Conservation (phyloP, 2,113 vertebrate genomes). For the Antechinus flavipes region DNA sequence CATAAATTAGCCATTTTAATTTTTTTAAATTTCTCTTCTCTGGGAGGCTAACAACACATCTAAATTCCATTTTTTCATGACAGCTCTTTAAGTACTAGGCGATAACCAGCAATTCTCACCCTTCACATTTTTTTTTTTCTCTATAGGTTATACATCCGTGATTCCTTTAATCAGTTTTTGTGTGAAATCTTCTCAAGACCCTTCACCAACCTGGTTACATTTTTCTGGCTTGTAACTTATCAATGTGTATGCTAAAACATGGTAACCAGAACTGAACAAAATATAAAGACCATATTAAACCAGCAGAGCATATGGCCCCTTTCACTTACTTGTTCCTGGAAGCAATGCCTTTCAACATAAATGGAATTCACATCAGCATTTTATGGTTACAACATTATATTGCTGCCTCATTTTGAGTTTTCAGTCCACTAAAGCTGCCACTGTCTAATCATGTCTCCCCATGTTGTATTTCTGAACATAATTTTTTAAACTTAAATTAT, state of each 20-base stretch:
- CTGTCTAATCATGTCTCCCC: not conserved
- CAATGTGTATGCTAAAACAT: not conserved
- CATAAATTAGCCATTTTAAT: not conserved
- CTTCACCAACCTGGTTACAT: not conserved
- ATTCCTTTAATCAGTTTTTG: not conserved
- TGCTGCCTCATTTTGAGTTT: not conserved
- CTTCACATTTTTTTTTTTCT: not conserved
- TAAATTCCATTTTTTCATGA: not conserved
- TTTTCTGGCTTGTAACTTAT: not conserved
- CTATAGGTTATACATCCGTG: not conserved
- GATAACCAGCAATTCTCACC: not conserved
- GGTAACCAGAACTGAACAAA: not conserved
- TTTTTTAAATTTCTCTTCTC: not conserved
- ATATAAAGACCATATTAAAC: not conserved
- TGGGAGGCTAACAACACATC: not conserved
- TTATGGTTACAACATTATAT: not conserved
- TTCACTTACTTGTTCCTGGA: not conserved
- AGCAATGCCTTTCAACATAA: not conserved
- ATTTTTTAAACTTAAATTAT: not conserved
- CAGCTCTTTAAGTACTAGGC: not conserved
- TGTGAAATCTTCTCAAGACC: not conserved
- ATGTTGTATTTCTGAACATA: not conserved
- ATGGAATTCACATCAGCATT: not conserved
- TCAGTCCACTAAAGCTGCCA: not conserved
- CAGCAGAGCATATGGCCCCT: not conserved